phyloP scores from a whole-genome alignment of 2,888 invertebrate genomes.

The Litoditis marina region DNA sequence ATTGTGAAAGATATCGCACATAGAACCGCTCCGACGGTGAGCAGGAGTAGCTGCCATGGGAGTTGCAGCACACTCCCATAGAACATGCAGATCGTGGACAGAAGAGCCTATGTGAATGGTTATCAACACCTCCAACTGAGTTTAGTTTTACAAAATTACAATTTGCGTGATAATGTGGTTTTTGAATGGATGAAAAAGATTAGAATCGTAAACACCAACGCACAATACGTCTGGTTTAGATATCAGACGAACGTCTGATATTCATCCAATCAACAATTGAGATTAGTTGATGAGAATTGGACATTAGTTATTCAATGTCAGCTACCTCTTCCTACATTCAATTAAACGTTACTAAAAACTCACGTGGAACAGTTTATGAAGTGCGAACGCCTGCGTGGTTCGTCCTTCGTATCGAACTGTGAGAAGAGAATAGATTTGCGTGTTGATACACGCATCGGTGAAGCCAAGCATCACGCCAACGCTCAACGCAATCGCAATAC shows the following conservation, averaged over 20 bases:
- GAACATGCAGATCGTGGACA: conserved; percentile 26
- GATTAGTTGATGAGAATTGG: too few relatives aligned
- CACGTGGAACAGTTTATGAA: conserved; percentile 28
- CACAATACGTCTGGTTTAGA: too few relatives aligned
- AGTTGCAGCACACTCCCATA: conserved; percentile 24
- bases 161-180: too few relatives aligned
- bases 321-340: too few relatives aligned
- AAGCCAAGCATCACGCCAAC: conserved; percentile 23
- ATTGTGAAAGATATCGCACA: conserved; percentile 16
- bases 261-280: too few relatives aligned
- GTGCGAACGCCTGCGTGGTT: conserved; percentile 24
- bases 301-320: too few relatives aligned
- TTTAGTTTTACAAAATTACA: too few relatives aligned
- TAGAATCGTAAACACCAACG: too few relatives aligned
- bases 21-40: conserved; percentile 8
- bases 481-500: conserved; percentile 19
- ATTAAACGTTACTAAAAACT: background rate
- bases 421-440: conserved; percentile 25
- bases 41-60: conserved; percentile 18
- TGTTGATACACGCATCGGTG: conserved; percentile 23
- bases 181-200: too few relatives aligned
- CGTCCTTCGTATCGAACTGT: conserved; percentile 8
- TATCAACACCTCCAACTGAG: background rate
- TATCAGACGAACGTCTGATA: too few relatives aligned
- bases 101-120: conserved; percentile 19